A percentile compares a stretch with the other conserved stretches of the same genome.
phyloP scores from a whole-genome alignment of 2,797 vertebrate species.

The Gallinago solitaria region DNA sequence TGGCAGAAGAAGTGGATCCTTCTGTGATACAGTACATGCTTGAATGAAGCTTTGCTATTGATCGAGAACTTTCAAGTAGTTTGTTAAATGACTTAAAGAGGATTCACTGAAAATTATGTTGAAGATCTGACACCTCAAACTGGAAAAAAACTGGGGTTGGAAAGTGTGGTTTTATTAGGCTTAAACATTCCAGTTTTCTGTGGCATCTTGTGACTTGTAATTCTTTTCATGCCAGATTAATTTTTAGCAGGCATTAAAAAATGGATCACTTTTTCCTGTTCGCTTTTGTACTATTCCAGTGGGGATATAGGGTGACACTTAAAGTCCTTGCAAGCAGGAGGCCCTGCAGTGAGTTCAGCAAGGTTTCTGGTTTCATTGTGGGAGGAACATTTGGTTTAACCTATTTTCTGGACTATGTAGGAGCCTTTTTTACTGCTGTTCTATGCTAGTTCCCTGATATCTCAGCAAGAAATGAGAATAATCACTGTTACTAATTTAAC shows the following conservation, averaged over 20 bases:
- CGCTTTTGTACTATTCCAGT: background rate
- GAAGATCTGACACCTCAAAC: background rate
- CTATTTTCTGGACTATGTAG: background rate
- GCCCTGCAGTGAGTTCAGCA: background rate
- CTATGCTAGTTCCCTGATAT: background rate
- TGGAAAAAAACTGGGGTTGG: background rate
- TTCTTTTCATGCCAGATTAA: conserved; percentile 14
- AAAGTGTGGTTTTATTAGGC: background rate
- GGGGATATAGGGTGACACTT: conserved; percentile 18
- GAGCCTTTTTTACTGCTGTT: conserved; percentile 13
- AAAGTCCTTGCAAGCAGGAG: background rate
- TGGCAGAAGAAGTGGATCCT: conserved; percentile 77
- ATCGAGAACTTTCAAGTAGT: background rate
- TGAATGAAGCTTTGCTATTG: conserved; percentile 48
- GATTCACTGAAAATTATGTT: background rate
- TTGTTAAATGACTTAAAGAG: background rate
- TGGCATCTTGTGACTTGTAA: conserved; percentile 14
- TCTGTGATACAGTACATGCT: conserved; percentile 79
- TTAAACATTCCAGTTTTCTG: conserved; percentile 12
- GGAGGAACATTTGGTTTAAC: conserved; percentile 9
- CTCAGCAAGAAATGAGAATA: conserved; percentile 8
- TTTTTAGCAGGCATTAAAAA: conserved; percentile 50
- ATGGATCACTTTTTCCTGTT: conserved; percentile 17
- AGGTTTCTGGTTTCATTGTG: conserved; percentile 23
- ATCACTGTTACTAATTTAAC: conserved; percentile 13